phyloP scores from a whole-genome alignment of 2,797 vertebrate species.

The Allobates femoralis region DNA sequence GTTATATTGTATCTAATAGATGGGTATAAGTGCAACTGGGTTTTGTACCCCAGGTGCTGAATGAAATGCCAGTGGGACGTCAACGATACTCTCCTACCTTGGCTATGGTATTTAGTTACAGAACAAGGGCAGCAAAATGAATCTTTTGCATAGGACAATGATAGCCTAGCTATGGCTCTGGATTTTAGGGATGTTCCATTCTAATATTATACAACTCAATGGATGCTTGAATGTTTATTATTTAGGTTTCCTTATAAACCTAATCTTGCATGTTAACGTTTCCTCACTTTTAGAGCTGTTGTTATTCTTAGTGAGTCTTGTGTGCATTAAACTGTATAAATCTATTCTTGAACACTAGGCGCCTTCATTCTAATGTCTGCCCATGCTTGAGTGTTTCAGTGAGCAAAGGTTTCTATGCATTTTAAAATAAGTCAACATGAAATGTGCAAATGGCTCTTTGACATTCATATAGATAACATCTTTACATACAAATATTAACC shows the following conservation, averaged over 20 bases:
- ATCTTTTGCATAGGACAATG: too few relatives aligned
- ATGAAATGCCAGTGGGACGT: too few relatives aligned
- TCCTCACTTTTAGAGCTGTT: neutral
- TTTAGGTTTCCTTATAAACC: neutral
- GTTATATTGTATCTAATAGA: neutral
- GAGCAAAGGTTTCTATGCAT: constrained; percentile 48
- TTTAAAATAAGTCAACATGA: constrained; percentile 53
- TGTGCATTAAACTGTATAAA: constrained; percentile 35
- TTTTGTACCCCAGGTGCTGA: too few relatives aligned
- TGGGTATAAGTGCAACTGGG: too few relatives aligned
- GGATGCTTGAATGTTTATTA: neutral
- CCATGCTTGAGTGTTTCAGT: constrained; percentile 36
- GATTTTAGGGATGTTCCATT: neutral
- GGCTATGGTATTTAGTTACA: too few relatives aligned
- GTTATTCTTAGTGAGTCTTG: constrained; percentile 1
- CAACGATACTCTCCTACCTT: too few relatives aligned
- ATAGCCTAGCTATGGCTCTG: too few relatives aligned
- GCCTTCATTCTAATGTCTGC: constrained; percentile 32
- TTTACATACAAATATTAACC: constrained; percentile 41
- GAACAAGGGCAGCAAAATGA: too few relatives aligned
- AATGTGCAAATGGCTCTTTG: constrained; percentile 39
- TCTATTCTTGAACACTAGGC: neutral
- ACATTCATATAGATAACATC: constrained; percentile 44
- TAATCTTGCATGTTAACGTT: neutral
- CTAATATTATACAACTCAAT: neutral